phyloP scores from a whole-genome alignment of 2,113 vertebrate species.

The Engraulis encrasicolus region DNA sequence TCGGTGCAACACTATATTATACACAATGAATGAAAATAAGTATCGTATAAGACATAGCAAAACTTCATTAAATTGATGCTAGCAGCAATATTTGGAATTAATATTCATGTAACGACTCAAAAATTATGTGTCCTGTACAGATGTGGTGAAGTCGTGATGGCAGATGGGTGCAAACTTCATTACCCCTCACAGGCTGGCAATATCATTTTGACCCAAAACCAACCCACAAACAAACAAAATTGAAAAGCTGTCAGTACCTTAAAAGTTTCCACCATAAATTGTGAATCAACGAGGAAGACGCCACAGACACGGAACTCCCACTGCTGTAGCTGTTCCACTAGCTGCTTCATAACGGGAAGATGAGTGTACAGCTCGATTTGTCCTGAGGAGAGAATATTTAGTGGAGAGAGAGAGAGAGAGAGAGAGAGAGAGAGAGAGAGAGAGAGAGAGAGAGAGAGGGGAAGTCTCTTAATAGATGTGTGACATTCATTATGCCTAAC shows the following conservation, averaged over 20 bases:
- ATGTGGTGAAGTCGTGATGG: background rate
- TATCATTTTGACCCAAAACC: background rate
- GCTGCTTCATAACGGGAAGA: slow-evolving; percentile 94
- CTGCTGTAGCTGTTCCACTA: slow-evolving; percentile 95
- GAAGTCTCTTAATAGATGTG: no score
- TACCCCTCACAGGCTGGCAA: no score
- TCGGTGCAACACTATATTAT: no score
- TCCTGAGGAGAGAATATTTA: slow-evolving; percentile 72
- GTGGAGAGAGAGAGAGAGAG: background rate
- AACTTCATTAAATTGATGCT: background rate
- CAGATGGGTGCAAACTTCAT: background rate
- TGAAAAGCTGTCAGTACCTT: slow-evolving; percentile 82
- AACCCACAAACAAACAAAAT: background rate
- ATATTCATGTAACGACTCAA: no score
- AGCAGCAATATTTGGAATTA: no score
- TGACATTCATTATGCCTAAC: no score
- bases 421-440: no score
- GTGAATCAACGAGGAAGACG: slow-evolving; percentile 96
- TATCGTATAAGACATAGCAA: background rate
- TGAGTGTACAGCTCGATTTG: slow-evolving; percentile 99
- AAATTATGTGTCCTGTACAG: background rate
- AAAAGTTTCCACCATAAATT: slow-evolving; percentile 98
- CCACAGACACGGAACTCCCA: slow-evolving; percentile 98
- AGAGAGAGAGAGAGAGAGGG: no score
- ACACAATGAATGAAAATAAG: background rate